These are phyloP conservation scores for Myiozetetes cayanensis DNA, from an alignment of 2,113 vertebrate genomes.

Conservation along the genomic window DNA sequence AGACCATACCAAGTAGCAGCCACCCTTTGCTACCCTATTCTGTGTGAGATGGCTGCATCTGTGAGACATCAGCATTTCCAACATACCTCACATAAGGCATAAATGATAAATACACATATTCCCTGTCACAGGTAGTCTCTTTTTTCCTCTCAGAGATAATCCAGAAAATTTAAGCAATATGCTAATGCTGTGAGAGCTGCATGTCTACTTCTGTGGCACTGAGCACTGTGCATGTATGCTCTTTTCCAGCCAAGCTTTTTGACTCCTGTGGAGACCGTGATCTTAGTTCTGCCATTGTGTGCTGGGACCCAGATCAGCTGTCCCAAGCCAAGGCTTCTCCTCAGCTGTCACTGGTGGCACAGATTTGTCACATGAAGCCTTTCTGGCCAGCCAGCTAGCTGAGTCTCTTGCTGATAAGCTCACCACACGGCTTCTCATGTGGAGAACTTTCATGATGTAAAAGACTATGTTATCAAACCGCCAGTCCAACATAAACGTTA, in stretches of 20 bases:
- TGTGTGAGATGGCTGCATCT: neutral
- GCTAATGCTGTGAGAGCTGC: neutral
- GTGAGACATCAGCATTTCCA: neutral
- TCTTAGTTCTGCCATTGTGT: neutral
- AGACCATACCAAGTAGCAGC: neutral
- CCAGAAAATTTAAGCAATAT: neutral
- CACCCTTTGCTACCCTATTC: neutral
- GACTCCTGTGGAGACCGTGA: neutral
- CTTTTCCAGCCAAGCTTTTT: neutral
- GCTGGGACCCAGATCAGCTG: neutral
- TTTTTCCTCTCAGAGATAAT: neutral
- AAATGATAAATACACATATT: neutral
- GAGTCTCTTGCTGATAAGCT: neutral
- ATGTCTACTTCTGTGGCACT: neutral
- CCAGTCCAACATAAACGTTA: conserved; percentile 18
- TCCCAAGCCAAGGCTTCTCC: neutral
- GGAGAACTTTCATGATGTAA: neutral
- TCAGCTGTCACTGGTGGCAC: neutral
- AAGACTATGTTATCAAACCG: neutral
- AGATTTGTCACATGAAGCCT: neutral
- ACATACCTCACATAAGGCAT: neutral
- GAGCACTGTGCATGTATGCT: fast-evolving
- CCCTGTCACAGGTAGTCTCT: neutral
- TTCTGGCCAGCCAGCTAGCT: neutral
- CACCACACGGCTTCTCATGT: neutral